These are phyloP conservation scores for Drosophila micromelanica DNA, from an alignment of 1,140 invertebrate genomes.

Conservation along the genomic window DNA sequence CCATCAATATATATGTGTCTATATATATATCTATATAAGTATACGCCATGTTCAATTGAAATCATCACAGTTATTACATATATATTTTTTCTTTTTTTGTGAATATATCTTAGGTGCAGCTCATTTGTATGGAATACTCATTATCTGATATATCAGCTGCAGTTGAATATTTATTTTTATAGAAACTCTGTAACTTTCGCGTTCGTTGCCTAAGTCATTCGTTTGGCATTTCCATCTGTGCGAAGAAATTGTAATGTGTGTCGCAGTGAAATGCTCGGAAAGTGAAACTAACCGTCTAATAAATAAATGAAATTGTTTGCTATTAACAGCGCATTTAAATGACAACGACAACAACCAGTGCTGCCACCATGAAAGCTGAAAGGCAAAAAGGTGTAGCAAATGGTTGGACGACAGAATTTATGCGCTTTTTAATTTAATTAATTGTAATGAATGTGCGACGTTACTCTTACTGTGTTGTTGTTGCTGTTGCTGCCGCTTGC, in stretches of 20 bases:
- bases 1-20: neutral
- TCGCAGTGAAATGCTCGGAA: slow-evolving; percentile 78
- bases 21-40: neutral
- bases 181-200: slow-evolving; percentile 58
- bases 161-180: slow-evolving; percentile 13
- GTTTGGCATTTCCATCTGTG: slow-evolving; percentile 40
- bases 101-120: slow-evolving; percentile 28
- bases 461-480: slow-evolving; percentile 9
- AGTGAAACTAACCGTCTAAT: slow-evolving; percentile 77
- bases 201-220: slow-evolving; percentile 58
- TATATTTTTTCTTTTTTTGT: neutral
- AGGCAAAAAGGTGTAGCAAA: slow-evolving; percentile 43
- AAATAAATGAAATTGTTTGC: slow-evolving; percentile 82
- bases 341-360: slow-evolving; percentile 32
- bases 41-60: neutral
- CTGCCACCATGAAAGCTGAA: slow-evolving; percentile 49
- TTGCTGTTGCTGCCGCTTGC: slow-evolving; percentile 29
- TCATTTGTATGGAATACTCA: slow-evolving; percentile 42
- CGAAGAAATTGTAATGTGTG: slow-evolving; percentile 71
- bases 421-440: slow-evolving; percentile 73
- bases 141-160: slow-evolving; percentile 29
- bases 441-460: slow-evolving; percentile 67
- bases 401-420: slow-evolving; percentile 70
- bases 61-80: slow-evolving; percentile 5
- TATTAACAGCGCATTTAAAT: slow-evolving; percentile 79